Evolutionary conservation across 2,797 vertebrate species (phyloP).

Genomic region (Helarctos malayanus): DNA sequence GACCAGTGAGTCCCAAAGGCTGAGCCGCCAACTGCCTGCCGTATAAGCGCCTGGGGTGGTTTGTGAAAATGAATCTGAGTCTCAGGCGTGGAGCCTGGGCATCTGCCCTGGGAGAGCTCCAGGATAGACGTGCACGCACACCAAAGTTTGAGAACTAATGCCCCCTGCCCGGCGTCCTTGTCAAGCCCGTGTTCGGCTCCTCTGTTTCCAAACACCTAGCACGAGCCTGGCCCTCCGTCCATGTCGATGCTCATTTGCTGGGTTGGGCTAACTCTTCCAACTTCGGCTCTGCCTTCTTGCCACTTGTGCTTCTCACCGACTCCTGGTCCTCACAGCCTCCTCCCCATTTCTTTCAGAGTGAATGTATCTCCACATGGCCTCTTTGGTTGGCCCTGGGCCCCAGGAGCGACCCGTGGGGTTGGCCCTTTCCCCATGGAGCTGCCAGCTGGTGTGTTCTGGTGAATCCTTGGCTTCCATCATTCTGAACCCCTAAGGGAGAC

Average conservation of each 20-base stretch:
- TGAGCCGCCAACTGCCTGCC: too few species aligned
- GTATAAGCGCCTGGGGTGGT: not conserved
- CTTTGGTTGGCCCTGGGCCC: not conserved
- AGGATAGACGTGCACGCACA: not conserved
- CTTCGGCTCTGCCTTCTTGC: not conserved
- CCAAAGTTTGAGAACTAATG: not conserved
- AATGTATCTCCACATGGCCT: not conserved
- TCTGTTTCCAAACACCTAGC: not conserved
- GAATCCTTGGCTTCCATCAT: not conserved
- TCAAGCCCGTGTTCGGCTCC: not conserved
- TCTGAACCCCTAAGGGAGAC: not conserved
- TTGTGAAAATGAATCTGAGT: not conserved
- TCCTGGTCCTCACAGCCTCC: not conserved
- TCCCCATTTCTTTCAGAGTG: not conserved
- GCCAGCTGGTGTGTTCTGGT: not conserved
- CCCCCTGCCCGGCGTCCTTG: not conserved
- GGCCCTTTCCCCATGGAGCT: not conserved
- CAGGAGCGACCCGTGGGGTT: not conserved
- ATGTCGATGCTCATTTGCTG: too few species aligned
- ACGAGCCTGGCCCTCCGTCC: not conserved
- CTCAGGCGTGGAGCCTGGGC: rapidly evolving
- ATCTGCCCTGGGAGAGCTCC: not conserved
- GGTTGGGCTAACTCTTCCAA: not conserved
- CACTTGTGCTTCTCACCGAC: not conserved
- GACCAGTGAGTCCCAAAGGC: not conserved